These are phyloP conservation scores for Aromia moschata DNA, from an alignment of 2,888 invertebrate species.

Conservation along the genomic window DNA sequence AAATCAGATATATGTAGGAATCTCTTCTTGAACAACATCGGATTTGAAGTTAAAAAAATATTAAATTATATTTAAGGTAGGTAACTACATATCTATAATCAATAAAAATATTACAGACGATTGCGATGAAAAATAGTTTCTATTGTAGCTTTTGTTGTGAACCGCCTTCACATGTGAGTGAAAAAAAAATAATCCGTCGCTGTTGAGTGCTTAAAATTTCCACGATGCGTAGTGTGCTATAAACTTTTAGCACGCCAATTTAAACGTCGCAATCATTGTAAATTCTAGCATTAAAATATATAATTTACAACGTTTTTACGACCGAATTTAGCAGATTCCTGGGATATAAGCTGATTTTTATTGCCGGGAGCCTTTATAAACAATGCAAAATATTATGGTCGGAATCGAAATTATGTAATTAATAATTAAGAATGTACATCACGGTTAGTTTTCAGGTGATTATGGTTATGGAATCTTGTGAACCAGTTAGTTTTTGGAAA, in stretches of 20 bases:
- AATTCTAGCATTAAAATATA: slow-evolving; percentile 23
- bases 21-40: no score
- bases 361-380: neutral
- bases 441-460: neutral
- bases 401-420: neutral
- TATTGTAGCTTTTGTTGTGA: no score
- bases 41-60: no score
- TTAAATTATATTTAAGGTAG: no score
- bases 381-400: neutral
- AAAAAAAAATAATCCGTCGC: no score
- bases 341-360: neutral
- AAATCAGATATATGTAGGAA: no score
- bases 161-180: no score
- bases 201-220: no score
- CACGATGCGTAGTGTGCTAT: no score
- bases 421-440: neutral
- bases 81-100: no score
- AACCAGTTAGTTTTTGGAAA: neutral
- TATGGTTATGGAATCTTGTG: neutral
- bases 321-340: slow-evolving; percentile 1
- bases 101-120: no score
- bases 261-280: slow-evolving; percentile 19
- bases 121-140: no score
- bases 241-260: slow-evolving; percentile 10
- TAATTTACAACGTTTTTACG: slow-evolving; percentile 20